Evolutionary conservation across 35 echinoderm and acorn worm genomes (phyloP).

Genomic region (Acanthaster planci): DNA sequence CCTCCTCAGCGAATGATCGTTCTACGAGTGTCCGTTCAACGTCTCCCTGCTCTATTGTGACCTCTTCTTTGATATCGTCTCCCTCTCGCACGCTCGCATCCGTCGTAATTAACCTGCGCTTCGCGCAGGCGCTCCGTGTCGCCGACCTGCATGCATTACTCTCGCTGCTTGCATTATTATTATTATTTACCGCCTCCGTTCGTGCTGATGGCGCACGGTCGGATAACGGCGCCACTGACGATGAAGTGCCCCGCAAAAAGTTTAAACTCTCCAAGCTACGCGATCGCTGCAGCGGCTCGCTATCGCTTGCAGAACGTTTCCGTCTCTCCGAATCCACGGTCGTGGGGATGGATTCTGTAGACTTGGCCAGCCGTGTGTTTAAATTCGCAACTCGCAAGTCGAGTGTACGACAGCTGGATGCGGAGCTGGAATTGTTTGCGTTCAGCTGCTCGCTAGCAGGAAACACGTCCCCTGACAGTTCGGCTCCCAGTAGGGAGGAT

Average conservation of each 20-base stretch:
- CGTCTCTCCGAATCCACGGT: constrained; percentile 23
- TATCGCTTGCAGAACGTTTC: neutral
- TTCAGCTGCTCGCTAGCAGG: constrained; percentile 25
- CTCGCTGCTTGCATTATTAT: constrained; percentile 45
- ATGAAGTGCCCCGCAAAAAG: constrained; percentile 21
- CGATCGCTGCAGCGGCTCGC: constrained; percentile 49
- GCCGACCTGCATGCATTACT: constrained; percentile 43
- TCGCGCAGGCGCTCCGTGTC: constrained; percentile 43
- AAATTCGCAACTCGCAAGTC: constrained; percentile 74
- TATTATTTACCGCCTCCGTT: constrained; percentile 25
- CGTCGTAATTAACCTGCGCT: constrained; percentile 58
- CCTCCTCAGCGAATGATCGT: constrained; percentile 33
- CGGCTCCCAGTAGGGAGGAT: constrained; percentile 43
- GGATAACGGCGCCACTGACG: constrained; percentile 13
- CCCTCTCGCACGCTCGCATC: constrained; percentile 31
- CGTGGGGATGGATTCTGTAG: neutral
- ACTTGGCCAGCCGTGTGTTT: constrained; percentile 2
- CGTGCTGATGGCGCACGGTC: constrained; percentile 30
- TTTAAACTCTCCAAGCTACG: constrained; percentile 67
- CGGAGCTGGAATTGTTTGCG: constrained; percentile 9
- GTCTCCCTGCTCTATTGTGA: constrained; percentile 7
- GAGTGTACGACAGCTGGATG: constrained; percentile 46
- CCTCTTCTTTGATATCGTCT: constrained; percentile 2
- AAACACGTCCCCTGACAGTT: neutral
- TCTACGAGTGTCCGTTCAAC: neutral